Conservation (phyloP, 2,113 vertebrate genomes). For the Xenotilapia caudafasciata region DNA sequence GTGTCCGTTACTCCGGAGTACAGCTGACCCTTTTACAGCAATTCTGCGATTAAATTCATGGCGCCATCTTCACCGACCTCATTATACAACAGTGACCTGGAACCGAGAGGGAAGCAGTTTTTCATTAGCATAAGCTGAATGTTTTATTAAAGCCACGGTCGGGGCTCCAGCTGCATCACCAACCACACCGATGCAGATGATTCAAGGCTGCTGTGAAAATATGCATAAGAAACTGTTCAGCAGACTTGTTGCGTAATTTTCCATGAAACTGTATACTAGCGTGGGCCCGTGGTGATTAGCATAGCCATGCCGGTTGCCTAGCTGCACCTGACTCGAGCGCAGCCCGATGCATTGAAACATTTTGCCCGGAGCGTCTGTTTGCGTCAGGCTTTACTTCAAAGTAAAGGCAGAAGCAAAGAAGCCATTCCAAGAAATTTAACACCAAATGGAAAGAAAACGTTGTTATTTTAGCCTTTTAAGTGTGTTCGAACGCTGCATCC, state of each 20-base stretch:
- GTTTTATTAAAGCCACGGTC: constrained; percentile 27
- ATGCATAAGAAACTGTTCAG: background rate
- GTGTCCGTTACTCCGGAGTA: background rate
- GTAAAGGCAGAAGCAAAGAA: background rate
- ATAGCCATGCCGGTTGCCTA: background rate
- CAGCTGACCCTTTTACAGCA: constrained; percentile 1
- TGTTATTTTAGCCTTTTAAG: background rate
- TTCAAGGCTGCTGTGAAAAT: background rate
- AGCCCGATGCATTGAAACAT: background rate
- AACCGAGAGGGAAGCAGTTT: constrained; percentile 1
- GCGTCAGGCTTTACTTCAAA: background rate
- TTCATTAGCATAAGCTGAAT: constrained; percentile 27
- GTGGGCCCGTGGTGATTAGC: background rate
- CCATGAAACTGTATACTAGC: background rate
- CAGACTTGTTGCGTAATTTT: background rate
- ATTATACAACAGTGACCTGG: constrained; percentile 42
- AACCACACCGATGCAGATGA: background rate
- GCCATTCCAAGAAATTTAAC: background rate
- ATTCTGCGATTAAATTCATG: constrained; percentile 14
- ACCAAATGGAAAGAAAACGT: background rate
- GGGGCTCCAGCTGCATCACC: background rate
- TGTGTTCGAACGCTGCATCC: background rate
- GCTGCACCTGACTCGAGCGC: background rate
- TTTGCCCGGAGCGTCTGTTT: background rate
- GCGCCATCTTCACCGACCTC: constrained; percentile 18